Conservation (phyloP, 2,888 invertebrate genomes). For the Dicyrtomina minuta region DNA sequence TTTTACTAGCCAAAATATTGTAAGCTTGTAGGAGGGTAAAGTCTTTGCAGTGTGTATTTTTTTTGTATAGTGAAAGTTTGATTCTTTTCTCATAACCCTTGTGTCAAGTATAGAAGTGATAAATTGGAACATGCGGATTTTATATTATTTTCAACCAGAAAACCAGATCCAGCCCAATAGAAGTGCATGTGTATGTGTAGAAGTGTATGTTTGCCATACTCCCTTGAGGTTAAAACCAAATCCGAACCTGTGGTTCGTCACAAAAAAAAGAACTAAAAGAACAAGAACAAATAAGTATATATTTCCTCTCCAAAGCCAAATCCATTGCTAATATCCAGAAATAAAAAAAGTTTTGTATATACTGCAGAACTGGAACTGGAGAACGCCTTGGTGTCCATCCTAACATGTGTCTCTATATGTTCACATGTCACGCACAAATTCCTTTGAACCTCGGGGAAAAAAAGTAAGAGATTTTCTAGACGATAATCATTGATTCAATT, state of each 20-base stretch:
- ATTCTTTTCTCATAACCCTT: slow-evolving; percentile 25
- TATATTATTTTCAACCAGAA: slow-evolving; percentile 38
- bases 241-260: neutral
- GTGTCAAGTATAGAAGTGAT: slow-evolving; percentile 44
- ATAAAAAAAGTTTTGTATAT: neutral
- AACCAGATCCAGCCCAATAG: slow-evolving; percentile 9
- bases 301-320: neutral
- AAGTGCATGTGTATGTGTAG: slow-evolving; percentile 19
- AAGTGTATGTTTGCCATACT: slow-evolving; percentile 42
- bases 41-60: too few species aligned
- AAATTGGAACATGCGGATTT: slow-evolving; percentile 51
- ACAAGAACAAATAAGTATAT: too few species aligned
- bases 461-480: slow-evolving; percentile 21
- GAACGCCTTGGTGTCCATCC: neutral
- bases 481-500: slow-evolving; percentile 36
- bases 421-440: slow-evolving; percentile 40
- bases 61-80: neutral
- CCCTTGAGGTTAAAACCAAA: slow-evolving; percentile 46
- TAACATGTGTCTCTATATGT: slow-evolving; percentile 24
- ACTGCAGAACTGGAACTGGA: neutral
- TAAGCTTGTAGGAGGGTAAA: too few species aligned
- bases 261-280: too few species aligned
- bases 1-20: too few species aligned
- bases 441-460: slow-evolving; percentile 24
- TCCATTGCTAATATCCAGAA: neutral